Evolutionary conservation across 2,888 invertebrate species (phyloP).

Genomic region (Drosophila aldrichi): DNA sequence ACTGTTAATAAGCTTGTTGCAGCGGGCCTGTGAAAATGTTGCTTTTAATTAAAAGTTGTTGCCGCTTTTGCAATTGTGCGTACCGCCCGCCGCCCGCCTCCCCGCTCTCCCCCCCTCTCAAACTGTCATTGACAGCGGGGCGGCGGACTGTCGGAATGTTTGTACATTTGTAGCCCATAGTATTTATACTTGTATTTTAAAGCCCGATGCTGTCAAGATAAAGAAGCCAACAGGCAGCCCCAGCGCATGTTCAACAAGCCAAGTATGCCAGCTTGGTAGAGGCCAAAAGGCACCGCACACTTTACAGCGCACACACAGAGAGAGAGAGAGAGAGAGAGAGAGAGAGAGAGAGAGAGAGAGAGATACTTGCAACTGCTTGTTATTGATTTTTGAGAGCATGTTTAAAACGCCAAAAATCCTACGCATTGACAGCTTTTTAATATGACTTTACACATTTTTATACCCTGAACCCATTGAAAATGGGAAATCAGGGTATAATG

Average conservation of each 20-base stretch:
- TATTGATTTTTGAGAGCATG: conserved; percentile 18
- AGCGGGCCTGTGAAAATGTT: conserved; percentile 75
- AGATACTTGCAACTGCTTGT: neutral
- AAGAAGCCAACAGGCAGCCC: conserved; percentile 59
- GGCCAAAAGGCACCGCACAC: conserved; percentile 23
- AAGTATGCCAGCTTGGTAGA: conserved; percentile 42
- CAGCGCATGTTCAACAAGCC: conserved; percentile 69
- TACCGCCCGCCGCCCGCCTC: no score
- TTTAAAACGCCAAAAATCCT: conserved; percentile 29
- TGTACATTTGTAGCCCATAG: conserved; percentile 65
- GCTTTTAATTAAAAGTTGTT: conserved; percentile 77
- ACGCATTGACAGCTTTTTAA: conserved; percentile 25
- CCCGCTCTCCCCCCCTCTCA: neutral
- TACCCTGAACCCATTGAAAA: no score
- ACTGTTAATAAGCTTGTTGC: conserved; percentile 77
- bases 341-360: no score
- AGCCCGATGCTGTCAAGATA: conserved; percentile 77
- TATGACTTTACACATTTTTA: neutral
- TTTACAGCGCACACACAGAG: neutral
- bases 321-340: no score
- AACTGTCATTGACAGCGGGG: conserved; percentile 13
- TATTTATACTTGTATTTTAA: conserved; percentile 69
- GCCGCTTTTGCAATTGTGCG: conserved; percentile 66
- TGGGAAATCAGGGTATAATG: no score
- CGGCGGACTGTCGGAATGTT: conserved; percentile 42